phyloP scores from a whole-genome alignment of 2,797 vertebrate species.

The Clarias laeviceps region DNA sequence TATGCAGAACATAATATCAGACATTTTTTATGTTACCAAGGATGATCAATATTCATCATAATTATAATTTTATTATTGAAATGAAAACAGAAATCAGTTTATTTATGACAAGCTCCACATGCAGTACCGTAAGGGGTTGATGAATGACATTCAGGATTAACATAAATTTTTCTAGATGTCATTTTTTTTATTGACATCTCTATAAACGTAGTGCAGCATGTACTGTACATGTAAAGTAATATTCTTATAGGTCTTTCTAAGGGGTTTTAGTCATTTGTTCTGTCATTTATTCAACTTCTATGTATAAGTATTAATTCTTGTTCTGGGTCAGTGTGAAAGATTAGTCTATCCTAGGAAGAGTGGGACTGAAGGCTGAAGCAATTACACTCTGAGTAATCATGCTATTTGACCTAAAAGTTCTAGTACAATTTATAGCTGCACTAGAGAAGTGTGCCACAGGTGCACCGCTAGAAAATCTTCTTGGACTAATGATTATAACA shows the following conservation, averaged over 20 bases:
- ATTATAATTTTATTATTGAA: background rate
- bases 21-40: background rate
- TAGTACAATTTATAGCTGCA: conserved; percentile 6
- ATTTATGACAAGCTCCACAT: background rate
- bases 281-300: background rate
- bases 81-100: background rate
- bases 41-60: background rate
- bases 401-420: conserved; percentile 29
- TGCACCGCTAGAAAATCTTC: conserved; percentile 6
- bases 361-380: background rate
- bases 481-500: conserved; percentile 36
- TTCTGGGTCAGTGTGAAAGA: conserved; percentile 3
- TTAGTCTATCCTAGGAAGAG: background rate
- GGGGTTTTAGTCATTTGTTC: background rate
- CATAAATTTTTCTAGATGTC: background rate
- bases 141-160: background rate
- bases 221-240: background rate
- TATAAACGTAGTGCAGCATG: background rate
- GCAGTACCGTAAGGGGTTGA: background rate
- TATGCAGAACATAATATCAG: background rate
- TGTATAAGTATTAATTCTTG: background rate
- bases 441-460: conserved; percentile 16
- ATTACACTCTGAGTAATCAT: conserved; percentile 6
- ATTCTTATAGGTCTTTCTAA: background rate
- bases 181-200: background rate